Evolutionary conservation across 2,888 invertebrate species (phyloP).

Genomic region (Acronicta aceris): DNA sequence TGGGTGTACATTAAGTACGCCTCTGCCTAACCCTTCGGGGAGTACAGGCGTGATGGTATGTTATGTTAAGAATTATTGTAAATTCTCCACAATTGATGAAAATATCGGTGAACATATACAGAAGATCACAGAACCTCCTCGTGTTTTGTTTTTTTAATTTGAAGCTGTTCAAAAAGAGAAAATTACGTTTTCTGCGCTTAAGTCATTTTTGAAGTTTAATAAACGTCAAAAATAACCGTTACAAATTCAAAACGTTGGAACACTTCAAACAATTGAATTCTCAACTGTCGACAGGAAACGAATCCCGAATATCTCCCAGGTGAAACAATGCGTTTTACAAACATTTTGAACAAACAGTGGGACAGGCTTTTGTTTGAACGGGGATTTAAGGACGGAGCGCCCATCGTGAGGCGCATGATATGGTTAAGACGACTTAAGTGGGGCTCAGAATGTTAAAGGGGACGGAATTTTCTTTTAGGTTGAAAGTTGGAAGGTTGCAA

Average conservation of each 20-base stretch:
- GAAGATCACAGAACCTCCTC: too few species aligned
- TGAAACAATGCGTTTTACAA: slow-evolving; percentile 54
- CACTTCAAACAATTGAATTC: slow-evolving; percentile 13
- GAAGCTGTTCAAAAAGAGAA: too few species aligned
- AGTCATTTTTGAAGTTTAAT: too few species aligned
- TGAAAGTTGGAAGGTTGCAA: background rate
- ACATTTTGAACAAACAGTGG: slow-evolving; percentile 42
- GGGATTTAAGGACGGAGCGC: slow-evolving; percentile 38
- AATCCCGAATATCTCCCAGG: slow-evolving; percentile 38
- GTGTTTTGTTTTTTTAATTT: too few species aligned
- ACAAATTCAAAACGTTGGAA: background rate
- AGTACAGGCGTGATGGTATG: too few species aligned
- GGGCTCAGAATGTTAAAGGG: slow-evolving; percentile 7
- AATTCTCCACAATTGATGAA: too few species aligned
- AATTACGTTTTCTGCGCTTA: too few species aligned
- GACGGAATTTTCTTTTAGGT: background rate
- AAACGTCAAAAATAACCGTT: background rate
- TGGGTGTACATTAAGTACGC: too few species aligned
- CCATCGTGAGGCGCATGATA: slow-evolving; percentile 20
- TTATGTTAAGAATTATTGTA: too few species aligned
- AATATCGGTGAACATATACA: too few species aligned
- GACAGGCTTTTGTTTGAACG: slow-evolving; percentile 33
- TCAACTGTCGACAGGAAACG: slow-evolving; percentile 30
- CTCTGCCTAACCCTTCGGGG: too few species aligned
- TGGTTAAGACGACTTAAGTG: slow-evolving; percentile 31